Conservation (phyloP, 1,140 invertebrate species). For the Solenopsis fugax region DNA sequence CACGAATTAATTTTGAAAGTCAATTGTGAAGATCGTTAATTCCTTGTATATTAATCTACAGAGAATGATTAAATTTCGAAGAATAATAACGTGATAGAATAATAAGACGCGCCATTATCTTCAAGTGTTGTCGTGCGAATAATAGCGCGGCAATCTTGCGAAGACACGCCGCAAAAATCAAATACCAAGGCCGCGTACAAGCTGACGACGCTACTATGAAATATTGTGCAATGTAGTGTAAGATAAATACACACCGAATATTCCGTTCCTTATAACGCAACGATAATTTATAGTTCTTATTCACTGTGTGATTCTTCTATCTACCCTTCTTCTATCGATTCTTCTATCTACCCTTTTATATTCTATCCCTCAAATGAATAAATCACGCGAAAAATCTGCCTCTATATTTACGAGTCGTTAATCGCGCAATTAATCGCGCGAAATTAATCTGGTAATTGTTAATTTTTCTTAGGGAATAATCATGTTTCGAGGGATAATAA, state of each 20-base stretch:
- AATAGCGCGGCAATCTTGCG: not conserved
- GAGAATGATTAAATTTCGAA: not conserved
- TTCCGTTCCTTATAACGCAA: not conserved
- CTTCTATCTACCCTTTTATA: not conserved
- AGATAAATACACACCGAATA: not conserved
- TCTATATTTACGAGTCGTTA: conserved; percentile 1
- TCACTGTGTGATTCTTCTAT: not conserved
- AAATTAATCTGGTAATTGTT: not conserved
- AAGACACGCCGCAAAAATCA: not conserved
- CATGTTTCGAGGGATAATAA: not conserved
- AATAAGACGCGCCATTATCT: not conserved
- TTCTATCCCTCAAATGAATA: not conserved
- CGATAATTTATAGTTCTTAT: not conserved
- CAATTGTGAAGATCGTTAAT: not conserved
- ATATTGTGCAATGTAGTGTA: not conserved
- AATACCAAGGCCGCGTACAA: not conserved
- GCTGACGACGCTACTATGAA: not conserved
- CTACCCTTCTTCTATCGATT: not conserved
- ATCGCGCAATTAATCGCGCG: not conserved
- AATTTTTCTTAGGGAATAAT: conserved; percentile 10
- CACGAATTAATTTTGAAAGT: not conserved
- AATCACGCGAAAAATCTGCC: not conserved
- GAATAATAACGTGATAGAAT: not conserved
- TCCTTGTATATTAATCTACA: not conserved
- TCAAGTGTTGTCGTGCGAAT: not conserved